Evolutionary conservation across 2,113 vertebrate genomes (phyloP).

Genomic region (Australoheros scitulus): DNA sequence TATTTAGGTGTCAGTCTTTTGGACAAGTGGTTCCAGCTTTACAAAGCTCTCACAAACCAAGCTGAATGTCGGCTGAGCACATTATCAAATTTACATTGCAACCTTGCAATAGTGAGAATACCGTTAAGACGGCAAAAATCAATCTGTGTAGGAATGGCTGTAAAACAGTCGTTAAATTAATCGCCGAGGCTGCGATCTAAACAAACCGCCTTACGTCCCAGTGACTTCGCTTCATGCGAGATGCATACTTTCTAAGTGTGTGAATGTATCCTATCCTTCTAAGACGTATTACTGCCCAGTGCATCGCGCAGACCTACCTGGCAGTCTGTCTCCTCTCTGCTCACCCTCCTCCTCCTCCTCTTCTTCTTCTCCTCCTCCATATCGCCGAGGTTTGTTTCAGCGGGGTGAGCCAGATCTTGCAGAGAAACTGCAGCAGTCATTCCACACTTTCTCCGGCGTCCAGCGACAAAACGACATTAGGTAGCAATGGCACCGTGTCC

Average conservation of each 20-base stretch:
- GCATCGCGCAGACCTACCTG: constrained; percentile 68
- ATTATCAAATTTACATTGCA: not conserved
- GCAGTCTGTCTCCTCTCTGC: constrained; percentile 24
- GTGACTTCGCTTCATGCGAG: not conserved
- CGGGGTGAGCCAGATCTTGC: not conserved
- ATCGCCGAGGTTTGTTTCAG: constrained; percentile 13
- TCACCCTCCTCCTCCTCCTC: constrained; percentile 10
- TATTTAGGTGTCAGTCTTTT: not conserved
- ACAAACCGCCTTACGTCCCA: not conserved
- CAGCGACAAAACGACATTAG: constrained; percentile 12
- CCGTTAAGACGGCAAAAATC: not conserved
- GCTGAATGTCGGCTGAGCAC: not conserved
- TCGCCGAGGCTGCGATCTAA: not conserved
- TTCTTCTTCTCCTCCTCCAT: constrained; percentile 24
- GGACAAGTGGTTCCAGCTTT: not conserved
- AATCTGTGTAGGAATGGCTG: not conserved
- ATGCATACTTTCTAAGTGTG: not conserved
- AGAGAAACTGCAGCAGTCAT: constrained; percentile 5
- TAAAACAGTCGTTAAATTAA: not conserved
- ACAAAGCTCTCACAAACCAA: not conserved
- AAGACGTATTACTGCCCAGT: not conserved
- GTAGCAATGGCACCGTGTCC: constrained; percentile 39
- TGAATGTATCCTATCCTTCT: not conserved
- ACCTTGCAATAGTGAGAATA: not conserved
- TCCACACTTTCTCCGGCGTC: constrained; percentile 26